Conservation (phyloP, 2,888 invertebrate species). For the Erannis defoliaria region DNA sequence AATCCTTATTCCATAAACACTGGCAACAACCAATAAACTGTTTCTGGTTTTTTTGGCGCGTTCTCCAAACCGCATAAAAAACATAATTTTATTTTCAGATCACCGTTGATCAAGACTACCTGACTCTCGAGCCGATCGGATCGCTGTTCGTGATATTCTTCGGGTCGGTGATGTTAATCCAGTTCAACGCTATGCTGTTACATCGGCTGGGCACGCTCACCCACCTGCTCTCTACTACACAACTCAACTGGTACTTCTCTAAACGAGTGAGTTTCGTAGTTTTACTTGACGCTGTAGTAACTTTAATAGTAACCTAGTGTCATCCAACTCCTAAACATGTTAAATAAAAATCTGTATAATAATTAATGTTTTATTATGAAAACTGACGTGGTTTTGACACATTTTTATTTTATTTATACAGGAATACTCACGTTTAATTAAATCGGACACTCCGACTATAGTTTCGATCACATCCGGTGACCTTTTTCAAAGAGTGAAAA, state of each 20-base stretch:
- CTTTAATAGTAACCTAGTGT: background rate
- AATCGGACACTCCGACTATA: too few relatives aligned
- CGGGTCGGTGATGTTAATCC: constrained; percentile 96
- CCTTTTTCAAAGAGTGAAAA: too few relatives aligned
- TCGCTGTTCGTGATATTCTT: constrained; percentile 98
- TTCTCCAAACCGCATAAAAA: too few relatives aligned
- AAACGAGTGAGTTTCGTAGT: constrained; percentile 88
- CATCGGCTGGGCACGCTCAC: constrained; percentile 98
- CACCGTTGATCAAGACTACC: constrained; percentile 93
- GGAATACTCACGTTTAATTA: too few relatives aligned
- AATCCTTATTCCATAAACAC: too few relatives aligned
- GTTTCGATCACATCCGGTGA: too few relatives aligned
- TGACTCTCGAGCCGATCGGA: constrained; percentile 98
- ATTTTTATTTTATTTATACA: too few relatives aligned
- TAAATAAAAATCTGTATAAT: too few relatives aligned
- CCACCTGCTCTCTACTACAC: constrained; percentile 97
- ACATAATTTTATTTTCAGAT: constrained; percentile 84
- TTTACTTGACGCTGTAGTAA: background rate
- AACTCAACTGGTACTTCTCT: constrained; percentile 92
- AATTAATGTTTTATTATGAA: too few relatives aligned
- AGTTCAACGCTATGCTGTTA: constrained; percentile 98
- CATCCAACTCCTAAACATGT: background rate
- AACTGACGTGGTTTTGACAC: too few relatives aligned
- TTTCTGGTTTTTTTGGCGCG: background rate
- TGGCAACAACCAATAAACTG: too few relatives aligned